Percentiles rank a stretch among this genome's conserved stretches.
Evolutionary conservation across 2,888 invertebrate genomes (phyloP).

Genomic region (Chelonus formosanus): DNA sequence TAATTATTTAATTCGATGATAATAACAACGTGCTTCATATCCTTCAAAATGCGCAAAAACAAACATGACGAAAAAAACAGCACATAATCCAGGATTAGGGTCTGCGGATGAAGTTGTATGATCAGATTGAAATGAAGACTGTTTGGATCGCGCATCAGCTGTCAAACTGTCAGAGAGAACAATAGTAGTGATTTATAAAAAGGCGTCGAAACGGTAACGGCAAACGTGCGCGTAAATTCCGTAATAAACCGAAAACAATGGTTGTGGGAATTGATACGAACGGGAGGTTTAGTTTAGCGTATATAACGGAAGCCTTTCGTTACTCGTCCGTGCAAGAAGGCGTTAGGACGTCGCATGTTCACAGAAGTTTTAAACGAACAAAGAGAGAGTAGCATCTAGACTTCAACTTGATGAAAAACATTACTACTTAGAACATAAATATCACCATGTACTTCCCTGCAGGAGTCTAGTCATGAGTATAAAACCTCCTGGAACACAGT

Average conservation of each 20-base stretch:
- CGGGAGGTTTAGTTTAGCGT: slow-evolving; percentile 40
- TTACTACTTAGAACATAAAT: no score
- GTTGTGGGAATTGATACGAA: slow-evolving; percentile 47
- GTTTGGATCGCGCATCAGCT: slow-evolving; percentile 15
- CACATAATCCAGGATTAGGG: no score
- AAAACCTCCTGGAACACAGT: no score
- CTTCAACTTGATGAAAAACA: no score
- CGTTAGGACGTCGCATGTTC: slow-evolving; percentile 19
- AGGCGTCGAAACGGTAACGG: slow-evolving; percentile 41
- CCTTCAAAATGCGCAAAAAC: no score
- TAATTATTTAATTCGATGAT: no score
- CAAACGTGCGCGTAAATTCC: slow-evolving; percentile 35
- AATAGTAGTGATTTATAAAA: slow-evolving; percentile 34
- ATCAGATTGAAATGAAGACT: slow-evolving; percentile 3
- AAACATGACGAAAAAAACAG: no score
- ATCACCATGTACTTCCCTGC: no score
- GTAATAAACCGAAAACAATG: slow-evolving; percentile 51
- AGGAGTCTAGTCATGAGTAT: no score
- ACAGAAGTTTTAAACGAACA: slow-evolving; percentile 1
- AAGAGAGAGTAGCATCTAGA: background rate
- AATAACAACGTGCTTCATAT: no score
- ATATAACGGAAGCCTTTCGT: slow-evolving; percentile 30
- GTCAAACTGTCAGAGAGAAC: slow-evolving; percentile 15
- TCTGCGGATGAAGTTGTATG: background rate
- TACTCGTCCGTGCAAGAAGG: slow-evolving; percentile 23